phyloP scores from a whole-genome alignment of 2,113 vertebrate species.

The Lepisosteus oculatus region DNA sequence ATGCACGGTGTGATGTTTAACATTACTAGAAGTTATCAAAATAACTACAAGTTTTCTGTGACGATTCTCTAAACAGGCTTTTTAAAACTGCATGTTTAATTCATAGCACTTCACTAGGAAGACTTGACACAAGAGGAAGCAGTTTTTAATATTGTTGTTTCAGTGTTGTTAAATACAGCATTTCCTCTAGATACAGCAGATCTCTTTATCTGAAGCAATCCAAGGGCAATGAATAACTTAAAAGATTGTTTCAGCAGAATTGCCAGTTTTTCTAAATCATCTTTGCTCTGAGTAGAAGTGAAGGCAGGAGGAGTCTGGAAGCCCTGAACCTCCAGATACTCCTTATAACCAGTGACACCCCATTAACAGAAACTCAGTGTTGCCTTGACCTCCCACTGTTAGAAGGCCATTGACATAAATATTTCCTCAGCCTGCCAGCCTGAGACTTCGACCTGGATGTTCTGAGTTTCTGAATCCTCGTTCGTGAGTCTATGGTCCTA shows the following conservation, averaged over 20 bases:
- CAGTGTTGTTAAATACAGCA: background rate
- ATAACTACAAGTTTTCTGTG: no score
- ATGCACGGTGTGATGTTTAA: no score
- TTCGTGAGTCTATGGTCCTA: background rate
- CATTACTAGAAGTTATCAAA: no score
- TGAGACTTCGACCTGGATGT: background rate
- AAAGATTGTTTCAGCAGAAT: conserved; percentile 1
- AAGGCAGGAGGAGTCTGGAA: background rate
- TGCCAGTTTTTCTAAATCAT: background rate
- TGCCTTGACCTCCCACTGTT: conserved; percentile 4
- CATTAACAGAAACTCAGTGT: background rate
- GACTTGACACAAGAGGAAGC: no score
- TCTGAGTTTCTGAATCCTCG: background rate
- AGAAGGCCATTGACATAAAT: background rate
- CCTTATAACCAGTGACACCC: background rate
- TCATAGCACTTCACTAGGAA: no score
- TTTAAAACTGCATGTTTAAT: no score
- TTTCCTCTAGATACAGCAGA: background rate
- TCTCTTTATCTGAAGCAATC: background rate
- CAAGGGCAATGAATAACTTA: background rate
- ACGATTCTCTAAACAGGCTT: no score
- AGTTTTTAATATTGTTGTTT: background rate
- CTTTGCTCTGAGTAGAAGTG: background rate
- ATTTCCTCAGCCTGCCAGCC: conserved; percentile 1
- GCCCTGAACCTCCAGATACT: background rate